Conservation (phyloP, 2,888 invertebrate genomes). For the Cabera pusaria region DNA sequence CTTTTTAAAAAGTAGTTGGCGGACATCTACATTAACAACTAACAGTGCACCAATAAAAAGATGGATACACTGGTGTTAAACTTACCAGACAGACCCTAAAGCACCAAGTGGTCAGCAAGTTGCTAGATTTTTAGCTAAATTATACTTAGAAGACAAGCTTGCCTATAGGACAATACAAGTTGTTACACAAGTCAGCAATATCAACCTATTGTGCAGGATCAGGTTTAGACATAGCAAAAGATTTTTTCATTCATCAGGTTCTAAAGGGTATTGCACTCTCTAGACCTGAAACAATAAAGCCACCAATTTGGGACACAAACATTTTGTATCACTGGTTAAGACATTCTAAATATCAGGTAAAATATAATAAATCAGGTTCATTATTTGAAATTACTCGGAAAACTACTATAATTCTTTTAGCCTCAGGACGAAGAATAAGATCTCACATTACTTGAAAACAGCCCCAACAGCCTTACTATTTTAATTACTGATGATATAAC, state of each 20-base stretch:
- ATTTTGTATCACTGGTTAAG: constrained; percentile 19
- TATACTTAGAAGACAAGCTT: background rate
- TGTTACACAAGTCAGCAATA: background rate
- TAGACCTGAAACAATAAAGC: constrained; percentile 2
- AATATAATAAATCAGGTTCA: background rate
- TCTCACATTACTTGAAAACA: background rate
- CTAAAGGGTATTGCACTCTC: constrained; percentile 22
- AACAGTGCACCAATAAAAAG: constrained; percentile 14
- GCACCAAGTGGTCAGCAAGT: background rate
- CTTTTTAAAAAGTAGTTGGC: constrained; percentile 26
- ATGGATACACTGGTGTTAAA: background rate
- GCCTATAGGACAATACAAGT: background rate
- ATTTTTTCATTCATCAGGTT: constrained; percentile 1
- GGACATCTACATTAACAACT: constrained; percentile 27
- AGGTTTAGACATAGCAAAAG: background rate
- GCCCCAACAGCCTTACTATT: background rate
- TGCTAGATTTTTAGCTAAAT: background rate
- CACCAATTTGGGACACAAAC: constrained; percentile 8
- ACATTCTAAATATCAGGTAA: too few relatives aligned
- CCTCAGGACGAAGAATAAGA: constrained; percentile 8
- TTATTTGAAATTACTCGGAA: constrained; percentile 14
- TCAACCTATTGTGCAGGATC: background rate
- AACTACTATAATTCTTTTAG: constrained; percentile 18
- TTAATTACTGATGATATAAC: too few relatives aligned
- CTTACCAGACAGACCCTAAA: background rate